phyloP scores from a whole-genome alignment of 2,113 vertebrate species.

The Heterotis niloticus region DNA sequence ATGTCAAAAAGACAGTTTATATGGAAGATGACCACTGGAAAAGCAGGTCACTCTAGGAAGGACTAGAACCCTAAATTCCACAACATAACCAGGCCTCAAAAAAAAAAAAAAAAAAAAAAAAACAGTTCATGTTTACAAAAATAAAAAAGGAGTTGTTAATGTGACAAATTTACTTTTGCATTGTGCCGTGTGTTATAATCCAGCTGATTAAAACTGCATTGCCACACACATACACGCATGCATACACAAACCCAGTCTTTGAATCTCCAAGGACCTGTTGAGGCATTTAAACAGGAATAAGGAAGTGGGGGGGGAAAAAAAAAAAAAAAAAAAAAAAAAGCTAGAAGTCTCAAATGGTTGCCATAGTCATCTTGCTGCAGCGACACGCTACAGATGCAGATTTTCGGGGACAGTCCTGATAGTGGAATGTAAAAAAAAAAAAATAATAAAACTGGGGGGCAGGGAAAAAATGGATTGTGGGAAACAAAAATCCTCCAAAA shows the following conservation, averaged over 20 bases:
- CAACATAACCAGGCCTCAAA: conserved; percentile 10
- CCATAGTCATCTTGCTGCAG: not conserved
- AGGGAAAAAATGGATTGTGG: not conserved
- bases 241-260: too few species aligned
- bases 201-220: not conserved
- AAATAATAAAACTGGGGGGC: not conserved
- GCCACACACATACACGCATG: not conserved
- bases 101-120: too few species aligned
- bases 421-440: conserved; percentile 22
- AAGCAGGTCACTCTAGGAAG: conserved; percentile 9
- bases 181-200: not conserved
- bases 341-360: not conserved
- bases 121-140: conserved; percentile 15
- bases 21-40: not conserved
- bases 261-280: too few species aligned
- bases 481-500: not conserved
- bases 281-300: not conserved
- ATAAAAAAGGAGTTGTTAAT: not conserved
- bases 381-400: not conserved
- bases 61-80: conserved; percentile 18
- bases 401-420: conserved; percentile 19
- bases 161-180: conserved; percentile 1
- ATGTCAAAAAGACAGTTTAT: conserved; percentile 12
- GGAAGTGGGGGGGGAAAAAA: not conserved
- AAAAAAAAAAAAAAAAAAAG: not conserved